A percentile compares a stretch with the other conserved stretches of the same genome.
Conservation (phyloP, 2,888 invertebrate genomes). For the Drosophila kokeensis region DNA sequence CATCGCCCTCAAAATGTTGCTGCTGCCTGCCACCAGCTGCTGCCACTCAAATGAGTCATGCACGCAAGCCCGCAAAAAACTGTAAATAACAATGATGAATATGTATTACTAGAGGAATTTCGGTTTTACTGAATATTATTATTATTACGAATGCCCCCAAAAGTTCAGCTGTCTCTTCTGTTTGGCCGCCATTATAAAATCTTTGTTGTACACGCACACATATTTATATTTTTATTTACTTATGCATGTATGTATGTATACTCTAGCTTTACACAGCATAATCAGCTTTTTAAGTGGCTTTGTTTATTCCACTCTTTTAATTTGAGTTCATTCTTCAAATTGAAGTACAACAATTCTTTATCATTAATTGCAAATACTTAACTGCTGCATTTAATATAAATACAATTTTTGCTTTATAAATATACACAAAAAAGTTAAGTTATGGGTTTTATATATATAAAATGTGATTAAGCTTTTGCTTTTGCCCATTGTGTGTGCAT, state of each 20-base stretch:
- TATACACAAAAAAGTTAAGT: background rate
- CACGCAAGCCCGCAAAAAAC: slow-evolving; percentile 59
- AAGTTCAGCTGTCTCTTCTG: slow-evolving; percentile 42
- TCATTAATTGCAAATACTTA: background rate
- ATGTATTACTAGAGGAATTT: slow-evolving; percentile 39
- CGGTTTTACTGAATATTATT: slow-evolving; percentile 49
- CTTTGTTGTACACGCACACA: slow-evolving; percentile 25
- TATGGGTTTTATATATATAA: background rate
- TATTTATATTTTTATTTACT: background rate
- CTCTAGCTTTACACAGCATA: slow-evolving; percentile 6
- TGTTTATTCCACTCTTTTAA: background rate
- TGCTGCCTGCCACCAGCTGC: slow-evolving; percentile 53
- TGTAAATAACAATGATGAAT: slow-evolving; percentile 44
- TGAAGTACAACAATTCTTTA: background rate
- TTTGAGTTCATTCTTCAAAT: background rate
- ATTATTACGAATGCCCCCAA: slow-evolving; percentile 42
- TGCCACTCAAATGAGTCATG: slow-evolving; percentile 69
- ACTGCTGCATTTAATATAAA: background rate
- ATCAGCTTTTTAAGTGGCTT: slow-evolving; percentile 17
- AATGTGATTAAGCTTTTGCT: background rate
- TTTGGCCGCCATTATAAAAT: slow-evolving; percentile 46
- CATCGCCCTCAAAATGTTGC: slow-evolving; percentile 52
- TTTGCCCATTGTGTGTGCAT: background rate
- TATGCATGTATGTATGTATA: slow-evolving; percentile 1
- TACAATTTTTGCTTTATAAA: background rate